Conservation (phyloP, 2,797 vertebrate species). For the Otolemur crassicaudatus region DNA sequence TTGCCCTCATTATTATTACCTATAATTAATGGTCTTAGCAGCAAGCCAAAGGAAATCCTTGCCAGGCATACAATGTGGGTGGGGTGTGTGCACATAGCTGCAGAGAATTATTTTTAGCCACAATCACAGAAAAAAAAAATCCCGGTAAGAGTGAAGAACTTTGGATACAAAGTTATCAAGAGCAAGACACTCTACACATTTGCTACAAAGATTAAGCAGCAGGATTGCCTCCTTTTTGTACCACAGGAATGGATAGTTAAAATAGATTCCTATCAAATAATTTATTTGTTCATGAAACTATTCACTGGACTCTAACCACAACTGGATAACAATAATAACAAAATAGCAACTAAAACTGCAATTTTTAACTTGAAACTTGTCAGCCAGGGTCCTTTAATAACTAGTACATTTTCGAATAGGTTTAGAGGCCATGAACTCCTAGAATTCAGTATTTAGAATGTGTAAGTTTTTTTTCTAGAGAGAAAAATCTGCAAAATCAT, state of each 20-base stretch:
- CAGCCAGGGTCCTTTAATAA: neutral
- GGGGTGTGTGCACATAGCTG: slow-evolving; percentile 31
- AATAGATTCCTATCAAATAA: neutral
- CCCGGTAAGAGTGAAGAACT: neutral
- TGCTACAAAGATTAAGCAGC: neutral
- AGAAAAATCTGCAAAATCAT: neutral
- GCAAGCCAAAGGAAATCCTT: slow-evolving; percentile 69
- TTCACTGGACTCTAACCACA: neutral
- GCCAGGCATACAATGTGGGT: slow-evolving; percentile 26
- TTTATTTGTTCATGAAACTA: neutral
- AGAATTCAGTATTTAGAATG: neutral
- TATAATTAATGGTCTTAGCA: slow-evolving; percentile 48
- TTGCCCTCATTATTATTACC: neutral
- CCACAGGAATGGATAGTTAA: neutral
- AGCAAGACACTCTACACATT: neutral
- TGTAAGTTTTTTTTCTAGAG: neutral
- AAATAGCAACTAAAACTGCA: neutral
- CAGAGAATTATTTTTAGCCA: slow-evolving; percentile 65
- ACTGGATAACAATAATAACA: neutral
- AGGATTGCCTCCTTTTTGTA: neutral
- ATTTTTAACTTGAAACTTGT: neutral
- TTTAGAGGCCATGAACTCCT: neutral
- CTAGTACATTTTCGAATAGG: neutral
- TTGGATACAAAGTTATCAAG: slow-evolving; percentile 29
- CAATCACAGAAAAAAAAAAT: slow-evolving; percentile 56